phyloP scores from a whole-genome alignment of 2,888 invertebrate genomes.

The Scrobipalpa costella region DNA sequence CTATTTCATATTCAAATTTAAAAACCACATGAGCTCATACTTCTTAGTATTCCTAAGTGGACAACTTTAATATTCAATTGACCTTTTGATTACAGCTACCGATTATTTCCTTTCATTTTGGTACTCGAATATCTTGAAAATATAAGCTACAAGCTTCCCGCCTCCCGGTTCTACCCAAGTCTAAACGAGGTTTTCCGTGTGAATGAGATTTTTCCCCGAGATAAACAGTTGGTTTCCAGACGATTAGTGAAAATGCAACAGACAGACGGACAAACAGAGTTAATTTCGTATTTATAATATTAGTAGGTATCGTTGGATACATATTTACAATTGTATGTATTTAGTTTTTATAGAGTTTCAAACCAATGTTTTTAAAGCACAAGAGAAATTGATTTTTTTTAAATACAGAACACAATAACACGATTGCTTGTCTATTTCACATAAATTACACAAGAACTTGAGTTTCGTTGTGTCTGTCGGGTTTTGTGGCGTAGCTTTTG shows the following conservation, averaged over 20 bases:
- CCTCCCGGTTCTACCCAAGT: too few relatives aligned
- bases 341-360: not conserved
- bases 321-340: not conserved
- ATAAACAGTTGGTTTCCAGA: too few relatives aligned
- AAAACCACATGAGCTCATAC: conserved; percentile 23
- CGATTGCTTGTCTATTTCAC: conserved; percentile 20
- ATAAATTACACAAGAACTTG: conserved; percentile 20
- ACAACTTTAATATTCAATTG: conserved; percentile 4
- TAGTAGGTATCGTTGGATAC: too few relatives aligned
- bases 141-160: not conserved
- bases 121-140: not conserved
- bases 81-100: conserved; percentile 2
- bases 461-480: conserved; percentile 25
- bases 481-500: conserved; percentile 31
- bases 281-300: too few relatives aligned
- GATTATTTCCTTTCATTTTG: not conserved
- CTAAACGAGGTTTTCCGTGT: too few relatives aligned
- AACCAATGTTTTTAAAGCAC: not conserved
- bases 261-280: too few relatives aligned
- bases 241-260: too few relatives aligned
- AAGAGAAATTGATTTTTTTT: conserved; percentile 15
- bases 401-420: conserved; percentile 4
- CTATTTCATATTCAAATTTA: conserved; percentile 31
- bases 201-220: too few relatives aligned
- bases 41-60: conserved; percentile 24